Evolutionary conservation across 1,140 invertebrate species (phyloP), one percentile per base, ranked within the genome.

Genomic region (Drosophila setifemur): DNA sequence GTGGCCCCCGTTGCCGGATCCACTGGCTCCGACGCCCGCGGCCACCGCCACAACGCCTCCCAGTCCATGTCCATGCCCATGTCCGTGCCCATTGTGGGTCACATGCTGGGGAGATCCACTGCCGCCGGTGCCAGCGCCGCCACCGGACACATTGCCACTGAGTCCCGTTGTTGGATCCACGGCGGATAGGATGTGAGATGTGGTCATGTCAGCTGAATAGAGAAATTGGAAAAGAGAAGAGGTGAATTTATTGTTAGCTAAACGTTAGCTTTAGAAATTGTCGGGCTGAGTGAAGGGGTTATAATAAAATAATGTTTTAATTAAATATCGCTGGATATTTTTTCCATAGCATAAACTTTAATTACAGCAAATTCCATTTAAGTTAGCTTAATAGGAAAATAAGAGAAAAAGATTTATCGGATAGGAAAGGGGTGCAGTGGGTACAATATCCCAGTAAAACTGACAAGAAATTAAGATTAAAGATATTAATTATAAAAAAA

Each of bases 141-240:
- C 50, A 7, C 61, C 75, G 12, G 52, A 29, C 73, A 53, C 87
- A 72, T 85, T 83, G 28, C 79, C 79, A 63, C 73, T 83, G 12
- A 83, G 81, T 14, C 91, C 92, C 33, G 93, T 92, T 21, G 79
- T 83, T 39, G 93, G 93, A 91, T 95, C 94, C 61, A 94, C 93
- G 31, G 93, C 93, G 54, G 93, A 94, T 48, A 95, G 88, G 68
- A 94, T 94, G 85, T 94, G 93, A 47, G 93, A 93, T 35, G 92
- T 92, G 49, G 92, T 93, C 88, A 90, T 90, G 42, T 88, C 87
- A 58, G 61, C 75, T 90, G 69, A 21, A 31, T 37, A 5, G 12
- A 70, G 49, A 23, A 16, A 50, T n/a, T n/a, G n/a, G 3, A 58
- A 26, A 44, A 12, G 2, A 14, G 14, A n/a, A 31, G 2, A 44